Percentiles rank a stretch among this genome's conserved stretches.
These are phyloP conservation scores for Phymatocera aterrima DNA, from an alignment of 2,888 invertebrate genomes.

Conservation along the genomic window DNA sequence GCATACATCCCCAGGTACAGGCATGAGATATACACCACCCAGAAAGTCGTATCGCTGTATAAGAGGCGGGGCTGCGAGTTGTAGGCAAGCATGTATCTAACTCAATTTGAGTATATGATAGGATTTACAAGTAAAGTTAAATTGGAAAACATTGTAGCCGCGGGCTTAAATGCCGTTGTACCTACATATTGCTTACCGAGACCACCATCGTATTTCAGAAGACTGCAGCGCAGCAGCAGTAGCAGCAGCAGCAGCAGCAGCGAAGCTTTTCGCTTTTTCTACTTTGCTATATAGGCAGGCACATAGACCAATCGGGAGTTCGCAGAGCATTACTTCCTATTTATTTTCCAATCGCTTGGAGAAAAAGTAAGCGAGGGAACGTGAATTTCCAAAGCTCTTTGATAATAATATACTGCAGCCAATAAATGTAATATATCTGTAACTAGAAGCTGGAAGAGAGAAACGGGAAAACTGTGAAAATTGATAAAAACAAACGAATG, in stretches of 20 bases:
- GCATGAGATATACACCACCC: not conserved
- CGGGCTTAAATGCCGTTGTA: conserved; percentile 37
- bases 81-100: no score
- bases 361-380: not conserved
- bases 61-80: conserved; percentile 3
- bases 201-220: conserved; percentile 28
- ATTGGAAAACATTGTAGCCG: conserved; percentile 42
- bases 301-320: no score
- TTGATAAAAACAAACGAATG: no score
- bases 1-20: conserved; percentile 44
- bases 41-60: not conserved
- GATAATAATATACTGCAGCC: not conserved
- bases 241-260: no score
- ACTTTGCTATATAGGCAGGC: no score
- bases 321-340: no score
- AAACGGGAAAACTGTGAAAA: not conserved
- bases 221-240: no score
- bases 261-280: not conserved
- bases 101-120: conserved; percentile 43
- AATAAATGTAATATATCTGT: not conserved
- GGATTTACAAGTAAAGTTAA: conserved; percentile 44
- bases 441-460: not conserved
- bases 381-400: not conserved
- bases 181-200: conserved; percentile 26
- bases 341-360: not conserved